Conservation (phyloP, 2,113 vertebrate species). For the Myotis brandtii region DNA sequence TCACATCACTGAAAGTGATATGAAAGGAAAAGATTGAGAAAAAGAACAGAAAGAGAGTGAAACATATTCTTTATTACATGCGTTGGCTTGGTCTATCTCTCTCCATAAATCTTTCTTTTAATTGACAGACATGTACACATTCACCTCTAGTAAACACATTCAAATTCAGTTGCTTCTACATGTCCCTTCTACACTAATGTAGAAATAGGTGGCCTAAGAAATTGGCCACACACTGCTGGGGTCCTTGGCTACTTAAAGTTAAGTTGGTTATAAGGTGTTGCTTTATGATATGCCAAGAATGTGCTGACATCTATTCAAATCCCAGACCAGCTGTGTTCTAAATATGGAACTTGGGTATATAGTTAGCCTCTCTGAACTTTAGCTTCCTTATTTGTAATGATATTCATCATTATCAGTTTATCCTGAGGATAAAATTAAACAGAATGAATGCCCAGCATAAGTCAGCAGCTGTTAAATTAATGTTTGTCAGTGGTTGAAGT, state of each 20-base stretch:
- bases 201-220: neutral
- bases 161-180: neutral
- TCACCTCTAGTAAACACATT: neutral
- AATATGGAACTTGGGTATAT: neutral
- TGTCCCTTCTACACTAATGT: neutral
- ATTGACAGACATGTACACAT: neutral
- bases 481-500: neutral
- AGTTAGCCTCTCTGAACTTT: neutral
- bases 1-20: neutral
- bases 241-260: neutral
- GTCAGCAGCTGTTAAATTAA: neutral
- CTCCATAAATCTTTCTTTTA: neutral
- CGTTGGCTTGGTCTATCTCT: neutral
- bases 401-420: neutral
- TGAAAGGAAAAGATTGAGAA: neutral
- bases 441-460: neutral
- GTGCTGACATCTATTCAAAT: neutral
- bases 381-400: neutral
- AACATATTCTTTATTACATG: neutral
- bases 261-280: neutral
- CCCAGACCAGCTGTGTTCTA: neutral
- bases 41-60: neutral
- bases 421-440: slow-evolving; percentile 1
- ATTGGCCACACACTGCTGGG: neutral
- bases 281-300: neutral